Percentiles rank a stretch among this genome's conserved stretches.
phyloP scores from a whole-genome alignment of 2,888 invertebrate species.

The Mythimna ferrago region DNA sequence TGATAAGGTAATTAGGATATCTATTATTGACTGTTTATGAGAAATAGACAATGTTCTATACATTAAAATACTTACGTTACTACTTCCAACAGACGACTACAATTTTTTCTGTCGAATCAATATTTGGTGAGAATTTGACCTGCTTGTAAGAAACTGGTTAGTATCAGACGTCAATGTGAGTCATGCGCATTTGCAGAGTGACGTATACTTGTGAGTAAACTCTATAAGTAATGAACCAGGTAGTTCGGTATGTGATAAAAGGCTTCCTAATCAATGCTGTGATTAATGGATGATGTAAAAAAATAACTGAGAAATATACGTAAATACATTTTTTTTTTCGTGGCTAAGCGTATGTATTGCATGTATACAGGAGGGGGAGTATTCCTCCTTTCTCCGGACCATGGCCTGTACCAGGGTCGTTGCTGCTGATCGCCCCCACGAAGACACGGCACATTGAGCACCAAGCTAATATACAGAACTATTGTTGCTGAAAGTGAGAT shows the following conservation, averaged over 20 bases:
- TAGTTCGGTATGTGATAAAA: constrained; percentile 22
- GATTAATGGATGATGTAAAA: constrained; percentile 8
- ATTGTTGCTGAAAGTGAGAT: too few relatives aligned
- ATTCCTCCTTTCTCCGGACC: too few relatives aligned
- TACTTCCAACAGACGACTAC: not conserved
- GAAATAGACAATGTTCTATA: not conserved
- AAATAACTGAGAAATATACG: not conserved
- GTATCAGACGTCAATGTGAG: constrained; percentile 41
- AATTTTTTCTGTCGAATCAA: not conserved
- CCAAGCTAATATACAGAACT: too few relatives aligned
- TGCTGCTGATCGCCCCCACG: too few relatives aligned
- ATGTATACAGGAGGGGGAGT: too few relatives aligned
- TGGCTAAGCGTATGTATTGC: not conserved
- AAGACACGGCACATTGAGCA: too few relatives aligned
- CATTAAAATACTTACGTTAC: not conserved
- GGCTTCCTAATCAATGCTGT: constrained; percentile 25
- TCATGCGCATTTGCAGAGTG: constrained; percentile 22
- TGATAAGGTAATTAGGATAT: not conserved
- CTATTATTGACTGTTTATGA: not conserved
- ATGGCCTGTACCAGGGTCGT: too few relatives aligned
- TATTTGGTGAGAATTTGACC: not conserved
- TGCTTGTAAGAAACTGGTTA: constrained; percentile 17
- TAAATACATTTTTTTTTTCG: not conserved
- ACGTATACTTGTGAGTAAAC: constrained; percentile 12
- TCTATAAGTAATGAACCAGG: constrained; percentile 7